phyloP scores from a whole-genome alignment of 1,140 invertebrate genomes.

The Sipha flava region DNA sequence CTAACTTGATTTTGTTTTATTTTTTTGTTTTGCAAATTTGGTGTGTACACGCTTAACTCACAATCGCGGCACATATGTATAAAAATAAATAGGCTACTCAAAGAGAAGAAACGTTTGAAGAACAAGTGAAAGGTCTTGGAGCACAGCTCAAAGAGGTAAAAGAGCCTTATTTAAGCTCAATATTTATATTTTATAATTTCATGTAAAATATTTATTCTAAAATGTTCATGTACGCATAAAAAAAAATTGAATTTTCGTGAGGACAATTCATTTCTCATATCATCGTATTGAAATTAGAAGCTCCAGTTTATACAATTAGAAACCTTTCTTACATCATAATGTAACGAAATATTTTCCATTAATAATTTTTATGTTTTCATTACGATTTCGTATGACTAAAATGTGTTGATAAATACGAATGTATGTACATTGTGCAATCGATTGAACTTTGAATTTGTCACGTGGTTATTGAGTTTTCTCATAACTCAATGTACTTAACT shows the following conservation, averaged over 20 bases:
- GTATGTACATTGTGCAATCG: not conserved
- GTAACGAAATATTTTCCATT: too few relatives aligned
- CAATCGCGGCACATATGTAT: slow-evolving; percentile 34
- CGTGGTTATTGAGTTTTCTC: not conserved
- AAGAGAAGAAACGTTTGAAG: slow-evolving; percentile 92
- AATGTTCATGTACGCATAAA: not conserved
- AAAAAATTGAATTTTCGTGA: too few relatives aligned
- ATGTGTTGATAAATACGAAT: too few relatives aligned
- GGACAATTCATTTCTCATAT: too few relatives aligned
- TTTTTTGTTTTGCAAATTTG: slow-evolving; percentile 40
- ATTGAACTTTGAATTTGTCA: not conserved
- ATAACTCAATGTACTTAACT: not conserved
- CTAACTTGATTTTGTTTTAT: slow-evolving; percentile 34
- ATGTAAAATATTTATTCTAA: not conserved
- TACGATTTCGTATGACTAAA: too few relatives aligned
- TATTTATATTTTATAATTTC: not conserved
- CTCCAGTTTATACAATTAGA: too few relatives aligned
- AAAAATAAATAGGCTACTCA: slow-evolving; percentile 69
- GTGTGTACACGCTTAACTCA: slow-evolving; percentile 40
- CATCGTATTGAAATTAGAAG: too few relatives aligned
- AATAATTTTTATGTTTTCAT: too few relatives aligned
- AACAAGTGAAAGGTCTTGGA: slow-evolving; percentile 85
- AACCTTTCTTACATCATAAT: too few relatives aligned
- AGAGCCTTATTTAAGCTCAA: not conserved
- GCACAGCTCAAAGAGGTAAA: slow-evolving; percentile 88